Evolutionary conservation across 1,140 invertebrate species (phyloP).

Genomic region (Mamestra configurata): DNA sequence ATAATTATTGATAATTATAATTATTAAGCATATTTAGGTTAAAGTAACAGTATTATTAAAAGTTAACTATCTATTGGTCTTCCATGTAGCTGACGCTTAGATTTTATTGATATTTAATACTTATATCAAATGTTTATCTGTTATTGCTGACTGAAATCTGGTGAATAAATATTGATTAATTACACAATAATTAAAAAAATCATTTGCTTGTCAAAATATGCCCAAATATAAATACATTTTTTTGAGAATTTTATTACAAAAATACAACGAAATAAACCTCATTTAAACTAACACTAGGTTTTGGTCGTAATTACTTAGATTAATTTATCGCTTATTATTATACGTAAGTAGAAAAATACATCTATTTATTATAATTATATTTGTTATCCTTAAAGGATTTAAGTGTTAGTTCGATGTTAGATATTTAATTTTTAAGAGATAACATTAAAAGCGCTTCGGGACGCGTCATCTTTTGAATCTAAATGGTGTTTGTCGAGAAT

Average conservation of each 20-base stretch:
- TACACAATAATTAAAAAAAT: background rate
- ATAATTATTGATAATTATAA: constrained; percentile 43
- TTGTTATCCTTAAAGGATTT: constrained; percentile 67
- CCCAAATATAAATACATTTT: background rate
- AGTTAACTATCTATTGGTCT: constrained; percentile 75
- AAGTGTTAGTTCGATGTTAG: constrained; percentile 58
- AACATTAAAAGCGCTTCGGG: constrained; percentile 54
- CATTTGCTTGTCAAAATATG: background rate
- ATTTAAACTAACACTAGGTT: constrained; percentile 2
- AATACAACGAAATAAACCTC: constrained; percentile 3
- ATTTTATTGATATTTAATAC: constrained; percentile 43
- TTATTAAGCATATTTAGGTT: constrained; percentile 56
- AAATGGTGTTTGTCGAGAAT: constrained; percentile 65
- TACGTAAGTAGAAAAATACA: constrained; percentile 42
- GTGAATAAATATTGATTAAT: background rate
- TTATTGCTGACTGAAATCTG: constrained; percentile 41
- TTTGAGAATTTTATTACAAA: background rate
- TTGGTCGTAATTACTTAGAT: constrained; percentile 27
- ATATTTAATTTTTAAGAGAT: constrained; percentile 54
- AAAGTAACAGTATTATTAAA: constrained; percentile 58
- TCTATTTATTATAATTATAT: constrained; percentile 41
- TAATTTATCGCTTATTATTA: constrained; percentile 33
- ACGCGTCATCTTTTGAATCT: constrained; percentile 66
- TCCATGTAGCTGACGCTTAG: constrained; percentile 69
- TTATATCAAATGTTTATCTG: constrained; percentile 31